Evolutionary conservation across 2,797 vertebrate species (phyloP).

Genomic region (Prunella strophiata): DNA sequence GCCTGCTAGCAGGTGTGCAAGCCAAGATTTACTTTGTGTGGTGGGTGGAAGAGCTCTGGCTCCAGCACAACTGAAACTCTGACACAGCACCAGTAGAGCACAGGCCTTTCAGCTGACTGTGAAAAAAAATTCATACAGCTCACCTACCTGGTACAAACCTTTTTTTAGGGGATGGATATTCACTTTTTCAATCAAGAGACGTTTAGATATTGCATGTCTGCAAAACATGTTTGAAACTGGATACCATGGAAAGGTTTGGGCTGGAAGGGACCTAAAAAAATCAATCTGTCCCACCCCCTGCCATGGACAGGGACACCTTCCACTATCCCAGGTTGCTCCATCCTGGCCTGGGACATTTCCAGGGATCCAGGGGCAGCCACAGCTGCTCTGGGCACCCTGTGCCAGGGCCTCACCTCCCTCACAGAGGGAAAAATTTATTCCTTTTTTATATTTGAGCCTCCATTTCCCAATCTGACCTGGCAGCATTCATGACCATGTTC

Average conservation of each 20-base stretch:
- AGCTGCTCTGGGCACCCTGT: background rate
- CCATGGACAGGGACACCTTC: background rate
- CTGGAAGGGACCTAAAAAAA: background rate
- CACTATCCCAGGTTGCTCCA: background rate
- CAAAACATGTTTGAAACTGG: background rate
- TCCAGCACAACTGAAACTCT: background rate
- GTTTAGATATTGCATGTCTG: no score
- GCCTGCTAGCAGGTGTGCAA: background rate
- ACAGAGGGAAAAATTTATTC: background rate
- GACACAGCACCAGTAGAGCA: background rate
- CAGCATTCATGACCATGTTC: background rate
- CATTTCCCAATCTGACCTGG: background rate
- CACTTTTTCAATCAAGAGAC: background rate
- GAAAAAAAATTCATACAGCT: background rate
- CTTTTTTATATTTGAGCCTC: background rate
- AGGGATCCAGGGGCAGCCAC: background rate
- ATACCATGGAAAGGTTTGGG: background rate
- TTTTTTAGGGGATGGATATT: no score
- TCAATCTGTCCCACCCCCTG: rapidly evolving
- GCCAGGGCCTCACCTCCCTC: background rate
- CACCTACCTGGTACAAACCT: no score
- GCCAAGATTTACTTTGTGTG: background rate
- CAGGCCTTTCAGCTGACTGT: background rate
- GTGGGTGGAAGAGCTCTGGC: background rate
- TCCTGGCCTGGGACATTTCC: background rate